Evolutionary conservation across 1,140 invertebrate species (phyloP), one percentile per base, ranked within the genome.

Genomic region (Ganaspis sp.): DNA sequence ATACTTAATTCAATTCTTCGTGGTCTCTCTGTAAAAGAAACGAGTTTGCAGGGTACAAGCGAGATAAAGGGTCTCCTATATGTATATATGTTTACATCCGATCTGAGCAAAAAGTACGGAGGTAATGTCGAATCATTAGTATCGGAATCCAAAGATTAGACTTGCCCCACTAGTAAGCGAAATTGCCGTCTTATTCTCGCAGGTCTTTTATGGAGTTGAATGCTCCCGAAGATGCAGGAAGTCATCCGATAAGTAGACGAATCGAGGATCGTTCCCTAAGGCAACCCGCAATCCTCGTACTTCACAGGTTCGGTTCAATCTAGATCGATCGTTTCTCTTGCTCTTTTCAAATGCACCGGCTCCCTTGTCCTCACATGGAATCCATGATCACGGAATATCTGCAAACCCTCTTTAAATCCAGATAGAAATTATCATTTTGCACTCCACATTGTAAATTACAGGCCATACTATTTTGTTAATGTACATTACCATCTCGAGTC

Each of bases 171-270:
- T 64, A 29, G 58, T 64, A 64, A n/a, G 58, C 58, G n/a, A 64
- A 64, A 64, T 64, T 58, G 53, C 53, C 17, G 53, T 23, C 21
- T 49, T 49, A 49, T 64, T 26, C 58, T 64, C 23, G 58, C 58
- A 64, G 58, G 58, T 64, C 58, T 64, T 64, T 64, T 64, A 64
- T 64, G 58, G 58, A 64, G 58, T 64, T 29, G 58, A 64, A 64
- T 49, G 58, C 58, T 64, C 26, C 58, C 58, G 23, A 29, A 64
- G 58, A 64, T 64, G 58, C 58, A 64, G 58, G 58, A 64, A 64
- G 21, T 29, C 58, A 12, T 21, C 58, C 58, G 58, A 64, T 64
- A 64, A 64, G 58, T 64, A 64, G 58, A 64, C 58, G 58, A 64
- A 64, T 64, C 58, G 58, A 64, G 58, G 58, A 64, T 64, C 58